Conservation (phyloP, 1,140 invertebrate genomes). For the Nephotettix cincticeps region DNA sequence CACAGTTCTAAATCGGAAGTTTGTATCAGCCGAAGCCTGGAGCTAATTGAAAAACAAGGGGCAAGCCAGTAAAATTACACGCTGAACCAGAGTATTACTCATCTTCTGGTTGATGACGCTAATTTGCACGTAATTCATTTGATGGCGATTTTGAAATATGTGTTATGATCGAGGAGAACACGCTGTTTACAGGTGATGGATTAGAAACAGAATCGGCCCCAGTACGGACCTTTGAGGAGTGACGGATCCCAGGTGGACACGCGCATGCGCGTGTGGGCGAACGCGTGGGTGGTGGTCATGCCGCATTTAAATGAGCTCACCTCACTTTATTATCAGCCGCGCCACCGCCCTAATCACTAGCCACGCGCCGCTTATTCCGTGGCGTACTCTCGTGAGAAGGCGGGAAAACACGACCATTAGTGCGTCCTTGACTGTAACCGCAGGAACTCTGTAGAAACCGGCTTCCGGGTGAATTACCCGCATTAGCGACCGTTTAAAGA, state of each 20-base stretch:
- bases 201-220: background rate
- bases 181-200: background rate
- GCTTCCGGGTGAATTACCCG: conserved; percentile 5
- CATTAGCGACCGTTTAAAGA: background rate
- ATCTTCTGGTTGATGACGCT: background rate
- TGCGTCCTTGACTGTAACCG: background rate
- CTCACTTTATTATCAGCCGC: background rate
- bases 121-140: conserved; percentile 1
- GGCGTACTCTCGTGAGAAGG: background rate
- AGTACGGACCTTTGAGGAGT: background rate
- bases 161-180: background rate
- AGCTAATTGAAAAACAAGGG: background rate
- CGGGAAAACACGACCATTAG: background rate
- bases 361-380: background rate
- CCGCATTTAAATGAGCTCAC: conserved; percentile 16
- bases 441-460: background rate
- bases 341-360: conserved; percentile 2
- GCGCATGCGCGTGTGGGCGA: background rate
- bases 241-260: too few relatives aligned
- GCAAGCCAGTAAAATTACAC: background rate
- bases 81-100: background rate
- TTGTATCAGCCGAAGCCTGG: too few relatives aligned
- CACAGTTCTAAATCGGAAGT: too few relatives aligned
- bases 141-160: background rate
- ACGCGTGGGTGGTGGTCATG: background rate